Conservation (phyloP, 1,140 invertebrate genomes). For the Lamellibrachia luymesi region DNA sequence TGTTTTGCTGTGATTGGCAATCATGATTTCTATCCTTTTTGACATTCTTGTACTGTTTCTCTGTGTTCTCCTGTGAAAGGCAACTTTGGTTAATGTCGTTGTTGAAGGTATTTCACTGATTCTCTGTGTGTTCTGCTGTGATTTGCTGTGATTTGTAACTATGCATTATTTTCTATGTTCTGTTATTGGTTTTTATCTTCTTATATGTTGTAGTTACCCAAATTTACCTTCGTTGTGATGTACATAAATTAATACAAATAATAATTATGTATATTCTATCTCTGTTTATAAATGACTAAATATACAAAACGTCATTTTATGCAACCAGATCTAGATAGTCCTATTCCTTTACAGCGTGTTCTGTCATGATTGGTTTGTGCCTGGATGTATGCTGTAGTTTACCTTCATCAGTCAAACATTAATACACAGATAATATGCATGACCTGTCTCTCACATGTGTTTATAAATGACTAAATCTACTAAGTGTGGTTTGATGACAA, state of each 20-base stretch:
- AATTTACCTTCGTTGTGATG: neutral
- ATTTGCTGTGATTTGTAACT: too few species aligned
- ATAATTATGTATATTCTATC: too few species aligned
- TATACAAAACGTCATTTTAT: neutral
- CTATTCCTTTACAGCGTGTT: neutral
- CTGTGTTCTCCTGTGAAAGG: too few species aligned
- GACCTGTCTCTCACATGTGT: too few species aligned
- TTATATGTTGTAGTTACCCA: neutral
- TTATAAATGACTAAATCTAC: too few species aligned
- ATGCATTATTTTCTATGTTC: neutral
- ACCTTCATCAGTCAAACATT: neutral
- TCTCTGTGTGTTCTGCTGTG: too few species aligned
- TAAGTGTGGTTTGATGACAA: neutral
- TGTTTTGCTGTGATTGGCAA: neutral
- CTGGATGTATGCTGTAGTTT: neutral
- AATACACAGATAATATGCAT: neutral
- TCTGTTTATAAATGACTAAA: neutral
- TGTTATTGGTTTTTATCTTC: neutral
- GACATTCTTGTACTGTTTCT: too few species aligned
- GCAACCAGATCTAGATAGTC: neutral
- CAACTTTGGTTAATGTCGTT: too few species aligned
- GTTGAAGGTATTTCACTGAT: too few species aligned
- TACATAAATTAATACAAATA: too few species aligned
- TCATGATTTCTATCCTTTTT: neutral
- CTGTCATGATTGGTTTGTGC: neutral